Conservation (phyloP, 2,888 invertebrate species). For the Parnassius smintheus region DNA sequence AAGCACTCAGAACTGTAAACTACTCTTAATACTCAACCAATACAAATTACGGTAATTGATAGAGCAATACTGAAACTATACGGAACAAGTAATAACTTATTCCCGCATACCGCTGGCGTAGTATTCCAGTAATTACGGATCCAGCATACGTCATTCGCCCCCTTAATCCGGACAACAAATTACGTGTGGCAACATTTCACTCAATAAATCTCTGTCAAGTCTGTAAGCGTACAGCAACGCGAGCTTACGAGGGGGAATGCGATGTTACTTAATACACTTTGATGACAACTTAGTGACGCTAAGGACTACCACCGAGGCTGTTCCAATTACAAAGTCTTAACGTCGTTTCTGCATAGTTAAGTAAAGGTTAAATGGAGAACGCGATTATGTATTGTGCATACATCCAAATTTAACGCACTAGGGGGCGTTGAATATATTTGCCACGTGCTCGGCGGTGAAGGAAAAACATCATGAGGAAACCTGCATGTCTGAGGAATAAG, state of each 20-base stretch:
- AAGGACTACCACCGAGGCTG: not conserved
- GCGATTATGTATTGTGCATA: too few relatives aligned
- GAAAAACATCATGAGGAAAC: too few relatives aligned
- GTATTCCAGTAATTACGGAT: slow-evolving; percentile 11
- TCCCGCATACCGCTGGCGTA: not conserved
- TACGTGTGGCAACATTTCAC: slow-evolving; percentile 15
- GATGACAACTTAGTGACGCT: not conserved
- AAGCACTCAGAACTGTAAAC: too few relatives aligned
- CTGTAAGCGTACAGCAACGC: not conserved
- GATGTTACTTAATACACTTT: not conserved
- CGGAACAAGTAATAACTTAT: too few relatives aligned
- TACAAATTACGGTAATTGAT: not conserved
- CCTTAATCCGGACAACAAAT: slow-evolving; percentile 19
- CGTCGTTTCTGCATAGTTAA: not conserved
- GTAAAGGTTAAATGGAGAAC: not conserved
- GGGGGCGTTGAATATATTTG: too few relatives aligned
- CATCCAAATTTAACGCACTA: too few relatives aligned
- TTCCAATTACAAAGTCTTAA: slow-evolving; percentile 3
- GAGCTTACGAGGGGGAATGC: slow-evolving; percentile 5
- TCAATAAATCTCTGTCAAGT: slow-evolving; percentile 20
- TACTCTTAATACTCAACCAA: too few relatives aligned
- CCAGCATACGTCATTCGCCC: slow-evolving; percentile 8
- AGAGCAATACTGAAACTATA: too few relatives aligned
- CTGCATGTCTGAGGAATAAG: too few relatives aligned
- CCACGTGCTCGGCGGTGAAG: too few relatives aligned